Evolutionary conservation across 2,797 vertebrate genomes (phyloP), one percentile per base, ranked within the genome.

Genomic region (Gymnoscopelus microlampas): DNA sequence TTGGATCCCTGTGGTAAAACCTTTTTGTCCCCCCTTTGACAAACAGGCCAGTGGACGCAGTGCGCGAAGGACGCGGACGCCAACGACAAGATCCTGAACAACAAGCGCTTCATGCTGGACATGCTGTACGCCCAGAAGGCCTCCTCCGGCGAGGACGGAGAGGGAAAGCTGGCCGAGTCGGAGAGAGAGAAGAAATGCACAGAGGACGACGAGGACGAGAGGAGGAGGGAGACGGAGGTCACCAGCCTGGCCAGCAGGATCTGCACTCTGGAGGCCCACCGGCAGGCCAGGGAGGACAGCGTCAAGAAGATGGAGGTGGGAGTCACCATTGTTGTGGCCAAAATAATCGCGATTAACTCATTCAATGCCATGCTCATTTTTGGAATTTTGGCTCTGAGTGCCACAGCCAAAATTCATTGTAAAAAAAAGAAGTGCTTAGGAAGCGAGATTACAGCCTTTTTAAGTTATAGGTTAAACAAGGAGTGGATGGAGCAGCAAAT

Each of bases 71-170:
- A 96, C 78, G 87, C 85, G n/a, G 90, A 93, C 68, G 93, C 95
- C 81, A 96, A 94, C 70, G 95, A 96, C 85, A 95, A 95, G 86
- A 96, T 96, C 85, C 95, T 98, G 86, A 96, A 95, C 82, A 96
- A 86, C 89, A 98, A 97, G 88, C 93, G 94, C 68, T 97, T 97
- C 90, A 98, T 98, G 96, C 89, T 98, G 94, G 97, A 98, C 89
- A 97, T 97, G 96, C 95, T 98, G 85, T 98, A 97, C 73, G 92
- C 95, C 60, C 96, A 97, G 91, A 97, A 92, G 80, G 92, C 95
- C 48, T 89, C 95, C 48, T 89, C 91, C 9, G 55, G 24, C 50
- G 81, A 79, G 66, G 86, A 93, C 1, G 93, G 89, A 3, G 91
- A 95, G 76, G 93, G 90, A 39, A 93, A 93, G 23, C 92, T 89